Base-by-base conservation (phyloP, 1,140 invertebrate species). In the Papilio dardanus region DNA sequence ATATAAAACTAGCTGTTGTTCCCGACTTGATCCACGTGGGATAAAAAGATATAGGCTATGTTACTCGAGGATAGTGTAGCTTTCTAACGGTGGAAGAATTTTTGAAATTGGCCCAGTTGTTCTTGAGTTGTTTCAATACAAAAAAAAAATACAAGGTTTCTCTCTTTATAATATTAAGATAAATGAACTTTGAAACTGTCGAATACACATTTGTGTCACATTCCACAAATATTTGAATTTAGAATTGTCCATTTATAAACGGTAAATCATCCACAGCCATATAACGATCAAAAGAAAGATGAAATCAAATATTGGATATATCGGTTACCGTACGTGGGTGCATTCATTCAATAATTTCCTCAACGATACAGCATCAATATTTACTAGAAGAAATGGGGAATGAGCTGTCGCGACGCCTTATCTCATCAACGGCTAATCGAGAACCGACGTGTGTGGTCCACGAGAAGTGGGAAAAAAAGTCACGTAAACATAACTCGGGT, bases 381-480 rank as follows among this genome's bases (percentile, higher is more conserved):
- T 54, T 37, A 54, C 54, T 14, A 30, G 54, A 62, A 62, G 54
- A 62, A 62, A 62, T 62, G 54, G 54, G 54, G 54, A 67, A 42
- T 14, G 30, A 14, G 30, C n/a, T 65, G 7, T 46, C 33, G 37
- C 71, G 37, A 67, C 6, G 35, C 46, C 35, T 50, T 54, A 33
- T 74, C 24, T 33, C 73, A 80, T 75, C 71, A 78, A 79, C 76
- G 75, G 76, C 77, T 83, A 82, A 81, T 82, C 79, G 81, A 81
- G 78, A 79, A 33, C 42, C 88, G 42, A 76, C 83, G 86, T 88
- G 88, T 88, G 87, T 85, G 88, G 88, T 88, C 88, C 71, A 50
- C 21, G 54, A 76, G 69, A 80, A 62, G 54, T 62, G 54, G 54
- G 54, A 81, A 85, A 85, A n/a, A 79, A 81, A 81, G 79, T 66